Evolutionary conservation across 2,113 vertebrate species (phyloP).

Genomic region (Ciconia maguari): DNA sequence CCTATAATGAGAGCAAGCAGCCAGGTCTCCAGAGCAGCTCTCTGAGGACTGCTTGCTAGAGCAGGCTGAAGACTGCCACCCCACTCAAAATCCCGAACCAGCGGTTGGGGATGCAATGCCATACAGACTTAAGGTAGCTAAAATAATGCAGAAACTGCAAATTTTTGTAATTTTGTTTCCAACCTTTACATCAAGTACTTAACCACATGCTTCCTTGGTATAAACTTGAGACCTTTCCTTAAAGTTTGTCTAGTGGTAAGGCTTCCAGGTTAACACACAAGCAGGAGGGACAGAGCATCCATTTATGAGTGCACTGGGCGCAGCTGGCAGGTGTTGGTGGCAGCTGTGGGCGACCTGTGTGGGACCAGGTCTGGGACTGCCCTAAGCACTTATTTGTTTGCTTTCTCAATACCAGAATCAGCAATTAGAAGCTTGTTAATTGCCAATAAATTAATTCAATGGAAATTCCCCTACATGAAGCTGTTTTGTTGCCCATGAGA

Average conservation of each 20-base stretch:
- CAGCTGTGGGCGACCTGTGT: neutral
- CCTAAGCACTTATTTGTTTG: neutral
- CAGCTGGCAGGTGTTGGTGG: neutral
- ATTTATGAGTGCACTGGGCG: neutral
- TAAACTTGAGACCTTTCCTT: neutral
- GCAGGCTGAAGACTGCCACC: neutral
- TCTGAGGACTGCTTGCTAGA: neutral
- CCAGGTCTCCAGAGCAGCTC: neutral
- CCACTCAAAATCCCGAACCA: neutral
- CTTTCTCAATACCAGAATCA: neutral
- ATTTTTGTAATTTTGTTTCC: neutral
- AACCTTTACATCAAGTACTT: neutral
- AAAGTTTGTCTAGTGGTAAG: neutral
- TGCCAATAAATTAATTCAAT: neutral
- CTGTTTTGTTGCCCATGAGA: neutral
- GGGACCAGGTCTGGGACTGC: neutral
- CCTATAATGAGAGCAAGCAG: neutral
- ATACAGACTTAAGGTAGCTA: neutral
- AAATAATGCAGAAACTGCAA: neutral
- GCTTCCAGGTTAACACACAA: neutral
- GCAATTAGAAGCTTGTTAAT: neutral
- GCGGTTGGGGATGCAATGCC: accelerated
- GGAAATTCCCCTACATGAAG: neutral
- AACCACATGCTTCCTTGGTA: neutral
- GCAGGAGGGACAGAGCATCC: neutral